Conservation (phyloP, 2,797 vertebrate genomes). For the Chrysolophus pictus region DNA sequence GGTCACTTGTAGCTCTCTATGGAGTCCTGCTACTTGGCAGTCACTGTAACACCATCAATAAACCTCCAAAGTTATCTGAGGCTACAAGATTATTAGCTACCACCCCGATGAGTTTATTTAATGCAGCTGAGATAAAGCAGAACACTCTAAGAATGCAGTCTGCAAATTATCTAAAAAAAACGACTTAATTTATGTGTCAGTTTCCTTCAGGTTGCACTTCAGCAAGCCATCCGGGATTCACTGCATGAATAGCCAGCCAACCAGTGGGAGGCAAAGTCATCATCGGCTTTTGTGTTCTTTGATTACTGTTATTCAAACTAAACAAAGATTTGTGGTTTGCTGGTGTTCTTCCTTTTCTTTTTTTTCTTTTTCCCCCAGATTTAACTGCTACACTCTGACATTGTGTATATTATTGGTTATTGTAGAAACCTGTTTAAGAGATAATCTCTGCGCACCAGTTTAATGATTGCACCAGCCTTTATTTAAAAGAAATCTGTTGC, state of each 20-base stretch:
- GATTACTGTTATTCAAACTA: slow-evolving; percentile 47
- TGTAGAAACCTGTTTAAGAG: slow-evolving; percentile 8
- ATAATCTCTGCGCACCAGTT: slow-evolving; percentile 34
- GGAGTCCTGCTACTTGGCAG: slow-evolving; percentile 24
- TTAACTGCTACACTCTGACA: not conserved
- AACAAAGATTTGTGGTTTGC: slow-evolving; percentile 50
- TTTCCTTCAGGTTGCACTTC: slow-evolving; percentile 1
- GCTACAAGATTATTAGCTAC: slow-evolving; percentile 6
- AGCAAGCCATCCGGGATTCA: not conserved
- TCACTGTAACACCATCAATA: slow-evolving; percentile 14
- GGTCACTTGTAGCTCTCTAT: slow-evolving; percentile 13
- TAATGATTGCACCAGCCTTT: slow-evolving; percentile 36
- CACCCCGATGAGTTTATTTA: not conserved
- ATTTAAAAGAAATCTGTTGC: slow-evolving; percentile 34
- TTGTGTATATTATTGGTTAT: not conserved
- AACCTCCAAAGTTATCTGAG: slow-evolving; percentile 24
- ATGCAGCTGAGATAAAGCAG: slow-evolving; percentile 17
- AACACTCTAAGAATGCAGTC: not conserved
- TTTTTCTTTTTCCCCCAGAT: not conserved
- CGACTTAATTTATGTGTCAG: not conserved
- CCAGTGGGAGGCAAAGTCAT: slow-evolving; percentile 37
- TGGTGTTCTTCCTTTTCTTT: slow-evolving; percentile 14
- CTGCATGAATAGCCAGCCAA: not conserved
- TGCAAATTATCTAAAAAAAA: not conserved
- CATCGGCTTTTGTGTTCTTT: slow-evolving; percentile 40